These are phyloP conservation scores for Mercenaria mercenaria DNA, from an alignment of 1,140 invertebrate species.

Conservation along the genomic window DNA sequence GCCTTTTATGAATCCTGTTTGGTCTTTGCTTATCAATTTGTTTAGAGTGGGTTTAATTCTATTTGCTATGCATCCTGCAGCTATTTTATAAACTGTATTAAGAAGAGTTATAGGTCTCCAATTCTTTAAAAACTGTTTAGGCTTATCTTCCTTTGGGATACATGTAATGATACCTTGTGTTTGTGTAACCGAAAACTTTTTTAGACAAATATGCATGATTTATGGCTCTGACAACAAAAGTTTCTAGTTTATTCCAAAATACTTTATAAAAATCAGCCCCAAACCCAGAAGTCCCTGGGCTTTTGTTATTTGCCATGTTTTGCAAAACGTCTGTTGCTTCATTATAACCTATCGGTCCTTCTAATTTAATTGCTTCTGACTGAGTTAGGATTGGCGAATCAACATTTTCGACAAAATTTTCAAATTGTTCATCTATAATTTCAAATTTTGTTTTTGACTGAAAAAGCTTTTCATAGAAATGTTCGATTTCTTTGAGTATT, in stretches of 20 bases:
- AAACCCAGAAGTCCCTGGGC: not conserved
- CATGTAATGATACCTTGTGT: not conserved
- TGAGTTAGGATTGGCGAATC: too few relatives aligned
- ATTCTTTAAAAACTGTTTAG: not conserved
- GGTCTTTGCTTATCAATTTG: conserved; percentile 6
- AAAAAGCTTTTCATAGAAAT: too few relatives aligned
- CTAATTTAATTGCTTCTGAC: too few relatives aligned
- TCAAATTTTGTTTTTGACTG: too few relatives aligned
- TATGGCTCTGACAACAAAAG: not conserved
- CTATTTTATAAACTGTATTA: conserved; percentile 35
- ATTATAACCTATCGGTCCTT: not conserved
- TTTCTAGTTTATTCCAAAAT: not conserved
- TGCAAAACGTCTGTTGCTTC: not conserved
- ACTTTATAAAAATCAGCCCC: too few relatives aligned
- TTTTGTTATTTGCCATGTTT: not conserved
- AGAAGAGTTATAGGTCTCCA: conserved; percentile 13
- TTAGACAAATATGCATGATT: not conserved
- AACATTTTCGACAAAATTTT: too few relatives aligned
- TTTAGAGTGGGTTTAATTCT: not conserved
- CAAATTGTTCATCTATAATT: too few relatives aligned
- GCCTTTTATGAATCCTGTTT: conserved; percentile 23
- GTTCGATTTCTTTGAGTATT: too few relatives aligned
- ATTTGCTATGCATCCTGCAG: conserved; percentile 1
- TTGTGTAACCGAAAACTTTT: not conserved
- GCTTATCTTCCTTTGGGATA: not conserved